Evolutionary conservation across 1,140 invertebrate species (phyloP).

Genomic region (Leguminivora glycinivorella): DNA sequence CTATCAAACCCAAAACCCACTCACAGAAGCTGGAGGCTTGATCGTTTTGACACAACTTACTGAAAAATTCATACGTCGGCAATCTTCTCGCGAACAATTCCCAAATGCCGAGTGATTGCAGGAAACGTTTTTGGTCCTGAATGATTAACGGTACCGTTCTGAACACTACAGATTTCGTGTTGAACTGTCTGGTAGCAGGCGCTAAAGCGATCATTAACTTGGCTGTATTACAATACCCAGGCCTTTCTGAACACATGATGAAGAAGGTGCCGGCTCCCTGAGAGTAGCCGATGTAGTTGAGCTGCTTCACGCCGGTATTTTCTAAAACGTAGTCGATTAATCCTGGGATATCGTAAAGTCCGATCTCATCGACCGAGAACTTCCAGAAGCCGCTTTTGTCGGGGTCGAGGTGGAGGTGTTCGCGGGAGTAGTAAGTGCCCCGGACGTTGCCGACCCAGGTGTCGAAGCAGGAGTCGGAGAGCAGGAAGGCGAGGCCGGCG

Average conservation of each 20-base stretch:
- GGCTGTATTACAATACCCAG: conserved; percentile 83
- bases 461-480: conserved; percentile 83
- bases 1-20: not conserved
- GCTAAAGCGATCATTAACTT: conserved; percentile 80
- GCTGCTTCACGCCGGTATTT: conserved; percentile 57
- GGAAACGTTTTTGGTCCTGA: conserved; percentile 13
- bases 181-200: conserved; percentile 79
- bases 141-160: conserved; percentile 10
- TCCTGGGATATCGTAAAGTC: conserved; percentile 71
- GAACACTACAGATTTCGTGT: conserved; percentile 68
- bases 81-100: conserved; percentile 14
- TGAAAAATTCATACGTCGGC: not conserved
- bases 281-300: conserved; percentile 81
- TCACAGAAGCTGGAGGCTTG: not conserved
- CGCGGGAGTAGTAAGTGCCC: conserved; percentile 81
- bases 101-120: not conserved
- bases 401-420: conserved; percentile 75
- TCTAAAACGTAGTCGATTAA: conserved; percentile 76
- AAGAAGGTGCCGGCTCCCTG: conserved; percentile 84
- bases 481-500: conserved; percentile 80
- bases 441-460: conserved; percentile 84
- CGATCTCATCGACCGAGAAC: conserved; percentile 82
- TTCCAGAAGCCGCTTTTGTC: conserved; percentile 80
- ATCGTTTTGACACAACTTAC: not conserved
- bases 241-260: conserved; percentile 77